Percentiles rank a stretch among this genome's conserved stretches.
These are phyloP conservation scores for Venturia canescens DNA, from an alignment of 1,140 invertebrate species.

Conservation along the genomic window DNA sequence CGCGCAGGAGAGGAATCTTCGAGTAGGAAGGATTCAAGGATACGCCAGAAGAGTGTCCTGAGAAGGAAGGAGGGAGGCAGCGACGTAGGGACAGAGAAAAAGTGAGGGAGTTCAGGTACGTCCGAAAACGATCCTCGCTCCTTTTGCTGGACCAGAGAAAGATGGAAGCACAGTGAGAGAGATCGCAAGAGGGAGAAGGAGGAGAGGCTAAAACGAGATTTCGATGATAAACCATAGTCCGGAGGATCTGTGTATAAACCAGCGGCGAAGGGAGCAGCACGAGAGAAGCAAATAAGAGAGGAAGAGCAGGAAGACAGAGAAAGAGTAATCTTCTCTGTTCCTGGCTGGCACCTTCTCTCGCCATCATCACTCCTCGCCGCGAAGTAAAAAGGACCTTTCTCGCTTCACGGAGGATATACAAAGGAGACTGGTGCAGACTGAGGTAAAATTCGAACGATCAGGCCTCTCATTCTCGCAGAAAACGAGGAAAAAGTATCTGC, in stretches of 20 bases:
- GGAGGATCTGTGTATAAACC: conserved; percentile 17
- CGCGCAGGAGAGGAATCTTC: conserved; percentile 10
- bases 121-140: not conserved
- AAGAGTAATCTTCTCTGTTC: conserved; percentile 17
- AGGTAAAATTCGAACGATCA: conserved; percentile 28
- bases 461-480: conserved; percentile 21
- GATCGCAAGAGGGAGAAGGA: conserved; percentile 6
- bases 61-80: not conserved
- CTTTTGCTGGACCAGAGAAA: not conserved
- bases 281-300: conserved; percentile 18
- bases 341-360: conserved; percentile 9
- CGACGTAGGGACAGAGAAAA: not conserved
- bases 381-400: conserved; percentile 36
- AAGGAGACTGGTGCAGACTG: conserved; percentile 25
- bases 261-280: conserved; percentile 1
- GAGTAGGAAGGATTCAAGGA: conserved; percentile 29
- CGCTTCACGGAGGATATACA: conserved; percentile 41
- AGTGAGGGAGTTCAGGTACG: conserved; percentile 20
- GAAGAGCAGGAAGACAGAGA: not conserved
- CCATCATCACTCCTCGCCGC: conserved; percentile 28
- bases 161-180: not conserved
- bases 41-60: conserved; percentile 20
- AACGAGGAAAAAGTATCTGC: conserved; percentile 6
- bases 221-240: conserved; percentile 39
- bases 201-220: conserved; percentile 34